Conservation (phyloP, 2,797 vertebrate genomes). For the Sciurus carolinensis region DNA sequence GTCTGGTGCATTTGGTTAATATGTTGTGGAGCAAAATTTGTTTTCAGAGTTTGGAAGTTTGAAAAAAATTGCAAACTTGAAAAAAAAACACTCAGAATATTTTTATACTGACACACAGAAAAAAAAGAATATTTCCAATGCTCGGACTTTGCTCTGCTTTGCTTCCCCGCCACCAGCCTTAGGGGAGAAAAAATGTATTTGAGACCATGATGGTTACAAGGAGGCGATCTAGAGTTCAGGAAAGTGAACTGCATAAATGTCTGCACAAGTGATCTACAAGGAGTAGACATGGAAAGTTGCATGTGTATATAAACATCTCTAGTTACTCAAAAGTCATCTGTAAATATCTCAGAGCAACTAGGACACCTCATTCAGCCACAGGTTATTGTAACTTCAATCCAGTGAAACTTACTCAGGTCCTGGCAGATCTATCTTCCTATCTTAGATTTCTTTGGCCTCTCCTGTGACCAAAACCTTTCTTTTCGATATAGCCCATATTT, state of each 20-base stretch:
- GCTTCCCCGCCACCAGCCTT: neutral
- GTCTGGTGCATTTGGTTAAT: neutral
- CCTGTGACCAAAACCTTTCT: neutral
- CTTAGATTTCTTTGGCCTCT: neutral
- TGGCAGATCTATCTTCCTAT: neutral
- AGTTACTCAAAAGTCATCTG: neutral
- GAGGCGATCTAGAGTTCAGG: neutral
- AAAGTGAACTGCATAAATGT: neutral
- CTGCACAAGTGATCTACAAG: neutral
- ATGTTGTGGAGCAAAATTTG: neutral
- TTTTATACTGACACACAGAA: neutral
- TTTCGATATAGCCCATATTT: neutral
- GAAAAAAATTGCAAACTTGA: neutral
- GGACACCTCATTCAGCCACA: neutral
- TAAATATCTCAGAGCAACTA: neutral
- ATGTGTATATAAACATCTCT: neutral
- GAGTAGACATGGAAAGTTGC: neutral
- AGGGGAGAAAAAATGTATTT: neutral
- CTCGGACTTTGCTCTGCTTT: neutral
- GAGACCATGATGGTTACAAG: neutral
- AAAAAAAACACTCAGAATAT: neutral
- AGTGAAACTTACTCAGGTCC: neutral
- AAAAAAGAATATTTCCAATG: neutral
- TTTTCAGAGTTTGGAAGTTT: slow-evolving; percentile 5
- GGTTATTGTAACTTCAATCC: neutral